phyloP scores from a whole-genome alignment of 2,113 vertebrate genomes.

The Gasterosteus aculeatus region DNA sequence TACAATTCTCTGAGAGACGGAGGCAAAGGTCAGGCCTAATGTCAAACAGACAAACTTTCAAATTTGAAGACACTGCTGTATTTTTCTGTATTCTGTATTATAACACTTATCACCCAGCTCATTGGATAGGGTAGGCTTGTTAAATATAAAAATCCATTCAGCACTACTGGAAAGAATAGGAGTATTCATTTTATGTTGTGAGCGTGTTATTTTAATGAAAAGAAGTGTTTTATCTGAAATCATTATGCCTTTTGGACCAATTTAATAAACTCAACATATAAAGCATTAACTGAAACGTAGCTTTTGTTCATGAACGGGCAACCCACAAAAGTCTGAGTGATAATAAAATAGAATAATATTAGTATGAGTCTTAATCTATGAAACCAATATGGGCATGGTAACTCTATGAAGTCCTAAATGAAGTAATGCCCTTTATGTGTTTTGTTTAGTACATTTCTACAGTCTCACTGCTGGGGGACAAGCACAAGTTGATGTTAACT shows the following conservation, averaged over 20 bases:
- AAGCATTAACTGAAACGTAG: neutral
- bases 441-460: no score
- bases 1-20: conserved; percentile 15
- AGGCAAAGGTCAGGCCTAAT: conserved; percentile 47
- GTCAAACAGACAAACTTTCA: conserved; percentile 17
- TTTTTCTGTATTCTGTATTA: neutral
- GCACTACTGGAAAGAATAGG: neutral
- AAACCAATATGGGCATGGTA: neutral
- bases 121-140: neutral
- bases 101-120: neutral
- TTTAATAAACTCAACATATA: neutral
- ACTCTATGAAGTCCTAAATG: neutral
- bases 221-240: neutral
- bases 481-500: no score
- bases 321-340: neutral
- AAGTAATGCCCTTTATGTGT: no score
- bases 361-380: neutral
- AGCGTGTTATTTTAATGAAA: neutral
- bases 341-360: neutral
- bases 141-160: neutral
- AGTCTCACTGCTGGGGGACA: no score
- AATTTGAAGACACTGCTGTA: conserved; percentile 1
- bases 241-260: no score
- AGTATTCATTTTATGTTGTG: neutral
- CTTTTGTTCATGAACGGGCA: neutral